These are phyloP conservation scores for Stictonetta naevosa DNA, from an alignment of 2,113 vertebrate species.

Conservation along the genomic window DNA sequence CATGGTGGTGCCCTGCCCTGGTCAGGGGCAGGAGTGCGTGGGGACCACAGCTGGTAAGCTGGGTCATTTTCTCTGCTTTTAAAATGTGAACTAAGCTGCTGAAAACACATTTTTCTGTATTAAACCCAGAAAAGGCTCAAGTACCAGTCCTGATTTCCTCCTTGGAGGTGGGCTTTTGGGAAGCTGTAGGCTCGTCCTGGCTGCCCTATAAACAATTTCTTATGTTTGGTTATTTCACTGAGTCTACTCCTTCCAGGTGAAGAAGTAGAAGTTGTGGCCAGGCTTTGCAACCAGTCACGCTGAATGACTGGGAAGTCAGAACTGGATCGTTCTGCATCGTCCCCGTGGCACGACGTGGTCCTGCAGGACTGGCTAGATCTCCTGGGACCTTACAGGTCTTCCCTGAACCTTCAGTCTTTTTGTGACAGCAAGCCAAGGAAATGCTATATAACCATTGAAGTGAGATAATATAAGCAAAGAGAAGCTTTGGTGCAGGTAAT, in stretches of 20 bases:
- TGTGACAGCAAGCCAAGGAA: neutral
- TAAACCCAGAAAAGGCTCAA: neutral
- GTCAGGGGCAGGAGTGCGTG: neutral
- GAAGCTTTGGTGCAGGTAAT: neutral
- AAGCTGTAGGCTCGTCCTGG: neutral
- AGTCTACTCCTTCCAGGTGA: neutral
- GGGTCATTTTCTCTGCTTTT: constrained; percentile 13
- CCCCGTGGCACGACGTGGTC: neutral
- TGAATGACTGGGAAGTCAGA: neutral
- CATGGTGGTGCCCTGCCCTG: neutral
- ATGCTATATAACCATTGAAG: neutral
- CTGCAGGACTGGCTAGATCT: neutral
- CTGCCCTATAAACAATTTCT: neutral
- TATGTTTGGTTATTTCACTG: neutral
- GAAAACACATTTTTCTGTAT: neutral
- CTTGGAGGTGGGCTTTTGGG: neutral
- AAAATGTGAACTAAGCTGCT: neutral
- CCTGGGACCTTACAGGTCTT: neutral
- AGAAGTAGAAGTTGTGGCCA: neutral
- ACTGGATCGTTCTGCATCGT: neutral
- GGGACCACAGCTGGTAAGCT: neutral
- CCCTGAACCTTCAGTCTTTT: neutral
- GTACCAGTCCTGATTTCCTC: neutral
- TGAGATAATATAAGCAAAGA: neutral
- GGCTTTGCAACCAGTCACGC: neutral